A percentile compares a stretch with the other conserved stretches of the same genome.
Evolutionary conservation across 2,888 invertebrate species (phyloP).

Genomic region (Sesia apiformis): DNA sequence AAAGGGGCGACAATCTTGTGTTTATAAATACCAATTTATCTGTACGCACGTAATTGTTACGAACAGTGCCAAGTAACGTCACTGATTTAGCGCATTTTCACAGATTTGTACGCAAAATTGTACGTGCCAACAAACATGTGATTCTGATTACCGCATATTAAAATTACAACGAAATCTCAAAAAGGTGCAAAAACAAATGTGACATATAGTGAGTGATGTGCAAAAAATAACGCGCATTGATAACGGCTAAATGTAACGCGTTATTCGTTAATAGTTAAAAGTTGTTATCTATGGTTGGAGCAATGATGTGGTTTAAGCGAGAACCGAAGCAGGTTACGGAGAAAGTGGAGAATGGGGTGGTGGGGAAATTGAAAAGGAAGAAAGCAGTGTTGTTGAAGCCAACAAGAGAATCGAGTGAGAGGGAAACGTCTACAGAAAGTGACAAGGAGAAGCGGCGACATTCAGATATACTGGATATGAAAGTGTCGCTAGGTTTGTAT

Average conservation of each 20-base stretch:
- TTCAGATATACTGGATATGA: slow-evolving; percentile 63
- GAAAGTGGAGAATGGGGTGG: slow-evolving; percentile 51
- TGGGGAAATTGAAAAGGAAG: slow-evolving; percentile 53
- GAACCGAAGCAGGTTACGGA: slow-evolving; percentile 55
- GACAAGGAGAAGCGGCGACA: slow-evolving; percentile 62
- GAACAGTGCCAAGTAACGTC: slow-evolving; percentile 7
- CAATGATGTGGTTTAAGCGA: slow-evolving; percentile 68
- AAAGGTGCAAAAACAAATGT: neutral
- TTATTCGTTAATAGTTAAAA: slow-evolving; percentile 5
- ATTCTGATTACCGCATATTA: neutral
- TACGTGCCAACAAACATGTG: neutral
- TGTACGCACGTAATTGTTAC: slow-evolving; percentile 1
- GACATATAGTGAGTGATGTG: neutral
- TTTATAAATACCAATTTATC: slow-evolving; percentile 6
- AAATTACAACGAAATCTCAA: neutral
- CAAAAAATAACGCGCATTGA: neutral
- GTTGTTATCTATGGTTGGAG: slow-evolving; percentile 21
- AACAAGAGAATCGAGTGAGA: slow-evolving; percentile 61
- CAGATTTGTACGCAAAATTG: neutral
- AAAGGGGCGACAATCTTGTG: slow-evolving; percentile 8
- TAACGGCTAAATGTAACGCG: neutral
- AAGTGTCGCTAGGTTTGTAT: slow-evolving; percentile 54
- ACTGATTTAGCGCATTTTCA: slow-evolving; percentile 1
- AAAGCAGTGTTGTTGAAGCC: slow-evolving; percentile 51
- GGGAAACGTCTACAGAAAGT: slow-evolving; percentile 63